Percentiles rank a stretch among this genome's conserved stretches.
phyloP scores from a whole-genome alignment of 1,140 invertebrate genomes.

The Diprion similis region DNA sequence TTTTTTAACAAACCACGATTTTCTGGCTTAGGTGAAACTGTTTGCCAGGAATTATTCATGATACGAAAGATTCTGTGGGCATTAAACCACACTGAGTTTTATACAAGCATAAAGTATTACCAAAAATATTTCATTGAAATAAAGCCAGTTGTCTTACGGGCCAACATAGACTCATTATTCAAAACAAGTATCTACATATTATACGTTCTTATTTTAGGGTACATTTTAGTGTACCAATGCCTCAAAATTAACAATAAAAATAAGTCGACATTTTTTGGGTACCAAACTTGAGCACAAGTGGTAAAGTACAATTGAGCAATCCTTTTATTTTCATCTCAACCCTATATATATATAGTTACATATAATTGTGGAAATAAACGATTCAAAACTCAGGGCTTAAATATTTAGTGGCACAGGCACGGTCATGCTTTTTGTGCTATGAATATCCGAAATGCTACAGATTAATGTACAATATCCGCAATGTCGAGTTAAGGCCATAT shows the following conservation, averaged over 20 bases:
- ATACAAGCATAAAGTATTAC: not conserved
- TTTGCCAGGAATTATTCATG: not conserved
- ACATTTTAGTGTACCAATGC: not conserved
- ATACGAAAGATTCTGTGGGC: not conserved
- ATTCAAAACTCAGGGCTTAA: constrained; percentile 5
- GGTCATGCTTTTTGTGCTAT: not conserved
- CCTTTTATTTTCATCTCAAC: not conserved
- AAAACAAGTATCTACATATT: not conserved
- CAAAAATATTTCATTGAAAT: not conserved
- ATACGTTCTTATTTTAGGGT: not conserved
- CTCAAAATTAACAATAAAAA: constrained; percentile 1
- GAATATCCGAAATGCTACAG: not conserved
- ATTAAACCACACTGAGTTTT: not conserved
- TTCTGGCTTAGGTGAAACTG: not conserved
- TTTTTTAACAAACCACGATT: not conserved
- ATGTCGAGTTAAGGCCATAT: not conserved
- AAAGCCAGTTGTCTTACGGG: constrained; percentile 26
- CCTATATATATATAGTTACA: not conserved
- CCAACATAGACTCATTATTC: constrained; percentile 29
- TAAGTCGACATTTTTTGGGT: not conserved
- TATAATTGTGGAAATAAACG: not conserved
- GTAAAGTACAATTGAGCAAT: not conserved
- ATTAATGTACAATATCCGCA: not conserved
- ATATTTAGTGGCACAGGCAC: not conserved
- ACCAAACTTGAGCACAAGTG: not conserved